Percentiles rank a stretch among this genome's conserved stretches.
phyloP scores from a whole-genome alignment of 1,140 invertebrate genomes.

The Physella acuta region DNA sequence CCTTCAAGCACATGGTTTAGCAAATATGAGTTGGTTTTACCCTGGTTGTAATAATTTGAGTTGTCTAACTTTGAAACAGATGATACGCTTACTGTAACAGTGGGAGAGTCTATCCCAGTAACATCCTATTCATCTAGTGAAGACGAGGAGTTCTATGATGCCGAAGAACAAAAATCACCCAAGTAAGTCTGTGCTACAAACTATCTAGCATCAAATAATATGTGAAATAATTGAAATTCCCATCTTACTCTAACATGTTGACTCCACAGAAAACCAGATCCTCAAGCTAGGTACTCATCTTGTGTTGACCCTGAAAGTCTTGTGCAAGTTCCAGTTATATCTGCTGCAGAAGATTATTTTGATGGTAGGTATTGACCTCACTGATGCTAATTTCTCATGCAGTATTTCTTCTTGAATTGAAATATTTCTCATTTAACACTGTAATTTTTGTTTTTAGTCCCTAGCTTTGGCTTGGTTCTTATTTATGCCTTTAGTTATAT shows the following conservation, averaged over 20 bases:
- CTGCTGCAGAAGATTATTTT: slow-evolving; percentile 44
- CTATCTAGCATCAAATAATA: too few relatives aligned
- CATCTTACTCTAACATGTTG: too few relatives aligned
- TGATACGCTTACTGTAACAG: neutral
- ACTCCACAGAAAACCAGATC: too few relatives aligned
- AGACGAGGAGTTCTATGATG: slow-evolving; percentile 91
- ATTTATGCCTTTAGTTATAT: neutral
- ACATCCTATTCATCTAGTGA: slow-evolving; percentile 95
- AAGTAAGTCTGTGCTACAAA: slow-evolving; percentile 41
- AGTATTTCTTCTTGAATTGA: too few relatives aligned
- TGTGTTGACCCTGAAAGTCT: neutral
- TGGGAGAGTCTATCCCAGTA: slow-evolving; percentile 65
- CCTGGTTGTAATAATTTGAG: too few relatives aligned
- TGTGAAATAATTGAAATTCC: too few relatives aligned
- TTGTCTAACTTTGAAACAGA: neutral
- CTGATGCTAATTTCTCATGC: neutral
- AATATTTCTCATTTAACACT: too few relatives aligned
- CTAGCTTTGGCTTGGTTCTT: too few relatives aligned
- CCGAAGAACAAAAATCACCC: slow-evolving; percentile 68
- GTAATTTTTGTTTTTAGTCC: too few relatives aligned
- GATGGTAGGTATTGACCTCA: slow-evolving; percentile 36
- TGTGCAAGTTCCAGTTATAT: slow-evolving; percentile 30
- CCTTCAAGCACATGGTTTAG: too few relatives aligned
- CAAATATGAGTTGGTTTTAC: too few relatives aligned
- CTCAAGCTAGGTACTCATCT: too few relatives aligned